Evolutionary conservation across 2,797 vertebrate species (phyloP), one percentile per base, ranked within the genome.

Genomic region (Amazona finschi): DNA sequence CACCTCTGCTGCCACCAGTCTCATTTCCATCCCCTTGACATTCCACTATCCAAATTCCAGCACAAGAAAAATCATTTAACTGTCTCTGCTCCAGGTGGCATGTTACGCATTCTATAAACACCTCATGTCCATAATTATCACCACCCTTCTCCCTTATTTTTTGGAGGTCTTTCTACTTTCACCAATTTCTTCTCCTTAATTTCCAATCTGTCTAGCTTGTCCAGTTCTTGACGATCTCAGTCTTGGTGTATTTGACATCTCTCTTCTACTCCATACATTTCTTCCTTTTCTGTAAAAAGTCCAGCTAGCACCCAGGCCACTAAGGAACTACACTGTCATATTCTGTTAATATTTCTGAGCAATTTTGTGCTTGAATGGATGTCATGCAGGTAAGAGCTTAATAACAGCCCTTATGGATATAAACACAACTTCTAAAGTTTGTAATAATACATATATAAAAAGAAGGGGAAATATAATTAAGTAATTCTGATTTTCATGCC

Each of bases 31-130:
- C 16, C 31, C 15, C 36, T 66, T 53, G 33, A 28, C 0, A 0
- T 76, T 76, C 19, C n/a, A 58, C 74, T 81, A 58, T 43, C 41
- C 38, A 58, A 82, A 73, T 15, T 44, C 13, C n/a, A 50, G 39
- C 16, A 79, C 11, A 79, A 70, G 36, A 84, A 87, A 89, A 91
- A 83, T 47, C 24, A 76, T 39, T 84, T 53, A 70, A 52, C 47
- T 21, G 5, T 31, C 57, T 73, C 36, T 49, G n/a, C 10, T 78
- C 22, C 31, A 84, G 22, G 8, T 61, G 46, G 31, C 22, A 41
- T 25, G 15, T 15, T 38, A 78, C 4, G 44, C 66, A 76, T 30
- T 53, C 55, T 25, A 41, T 6, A 50, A 81, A 86, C 6, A 78
- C 5, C 16, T 76, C 33, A 41, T 30, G 27, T 16, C 52, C 13